A percentile compares a stretch with the other conserved stretches of the same genome.
These are phyloP conservation scores for Brevimyrus niger DNA, from an alignment of 2,113 vertebrate species.

Conservation along the genomic window DNA sequence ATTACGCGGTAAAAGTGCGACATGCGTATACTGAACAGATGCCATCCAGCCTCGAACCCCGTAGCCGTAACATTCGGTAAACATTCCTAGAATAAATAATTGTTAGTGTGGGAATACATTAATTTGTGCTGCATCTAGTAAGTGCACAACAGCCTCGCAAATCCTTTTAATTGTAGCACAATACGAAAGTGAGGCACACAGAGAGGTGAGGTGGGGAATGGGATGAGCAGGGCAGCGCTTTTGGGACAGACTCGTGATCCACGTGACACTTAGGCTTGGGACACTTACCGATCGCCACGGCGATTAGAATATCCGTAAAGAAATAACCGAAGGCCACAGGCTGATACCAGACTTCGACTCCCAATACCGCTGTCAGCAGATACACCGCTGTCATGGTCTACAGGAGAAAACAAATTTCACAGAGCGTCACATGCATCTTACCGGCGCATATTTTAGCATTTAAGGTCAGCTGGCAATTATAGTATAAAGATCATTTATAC, in stretches of 20 bases:
- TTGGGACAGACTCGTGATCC: not conserved
- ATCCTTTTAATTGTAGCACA: not conserved
- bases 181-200: not conserved
- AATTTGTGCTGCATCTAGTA: not conserved
- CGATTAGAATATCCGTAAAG: conserved; percentile 45
- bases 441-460: not conserved
- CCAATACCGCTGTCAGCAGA: conserved; percentile 45
- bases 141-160: not conserved
- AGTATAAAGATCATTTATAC: not conserved
- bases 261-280: not conserved
- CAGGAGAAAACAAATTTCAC: conserved; percentile 8
- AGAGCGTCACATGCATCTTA: not conserved
- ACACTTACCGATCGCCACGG: conserved; percentile 54
- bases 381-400: conserved; percentile 51
- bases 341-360: conserved; percentile 54
- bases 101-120: not conserved
- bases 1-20: not conserved
- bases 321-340: conserved; percentile 51
- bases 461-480: not conserved
- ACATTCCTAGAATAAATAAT: not conserved
- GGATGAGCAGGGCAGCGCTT: not conserved
- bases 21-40: not conserved
- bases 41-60: not conserved
- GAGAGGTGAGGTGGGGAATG: not conserved
- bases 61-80: not conserved